Conservation (phyloP, 2,888 invertebrate genomes). For the Notodonta dromedarius region DNA sequence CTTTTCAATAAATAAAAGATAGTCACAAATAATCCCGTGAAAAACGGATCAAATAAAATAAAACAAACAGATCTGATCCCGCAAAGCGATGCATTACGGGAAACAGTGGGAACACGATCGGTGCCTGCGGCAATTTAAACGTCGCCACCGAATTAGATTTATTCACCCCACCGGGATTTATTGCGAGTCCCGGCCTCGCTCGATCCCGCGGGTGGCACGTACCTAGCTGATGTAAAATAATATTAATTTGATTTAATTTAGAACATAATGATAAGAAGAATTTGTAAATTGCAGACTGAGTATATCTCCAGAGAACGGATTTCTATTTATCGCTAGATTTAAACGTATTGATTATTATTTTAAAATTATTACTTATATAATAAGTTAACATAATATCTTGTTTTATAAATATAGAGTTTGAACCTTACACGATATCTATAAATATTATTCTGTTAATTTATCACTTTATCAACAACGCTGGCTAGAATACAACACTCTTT, state of each 20-base stretch:
- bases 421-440: too few species aligned
- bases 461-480: too few species aligned
- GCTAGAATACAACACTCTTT: too few species aligned
- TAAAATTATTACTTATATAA: too few species aligned
- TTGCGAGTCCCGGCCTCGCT: constrained; percentile 33
- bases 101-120: constrained; percentile 54
- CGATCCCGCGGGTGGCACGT: background rate
- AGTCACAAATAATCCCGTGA: constrained; percentile 35
- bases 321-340: too few species aligned
- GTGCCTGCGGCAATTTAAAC: constrained; percentile 60
- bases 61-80: constrained; percentile 38
- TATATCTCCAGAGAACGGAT: too few species aligned
- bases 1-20: too few species aligned
- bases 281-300: too few species aligned
- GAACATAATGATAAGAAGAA: background rate
- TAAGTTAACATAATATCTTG: too few species aligned
- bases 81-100: constrained; percentile 34
- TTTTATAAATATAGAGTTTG: too few species aligned
- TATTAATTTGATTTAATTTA: background rate
- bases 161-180: constrained; percentile 64
- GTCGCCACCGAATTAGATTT: constrained; percentile 77
- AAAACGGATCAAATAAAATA: constrained; percentile 23
- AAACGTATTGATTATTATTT: too few species aligned
- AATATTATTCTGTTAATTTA: too few species aligned
- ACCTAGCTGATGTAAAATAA: background rate